Conservation (phyloP, 2,113 vertebrate species). For the Callorhinus ursinus region DNA sequence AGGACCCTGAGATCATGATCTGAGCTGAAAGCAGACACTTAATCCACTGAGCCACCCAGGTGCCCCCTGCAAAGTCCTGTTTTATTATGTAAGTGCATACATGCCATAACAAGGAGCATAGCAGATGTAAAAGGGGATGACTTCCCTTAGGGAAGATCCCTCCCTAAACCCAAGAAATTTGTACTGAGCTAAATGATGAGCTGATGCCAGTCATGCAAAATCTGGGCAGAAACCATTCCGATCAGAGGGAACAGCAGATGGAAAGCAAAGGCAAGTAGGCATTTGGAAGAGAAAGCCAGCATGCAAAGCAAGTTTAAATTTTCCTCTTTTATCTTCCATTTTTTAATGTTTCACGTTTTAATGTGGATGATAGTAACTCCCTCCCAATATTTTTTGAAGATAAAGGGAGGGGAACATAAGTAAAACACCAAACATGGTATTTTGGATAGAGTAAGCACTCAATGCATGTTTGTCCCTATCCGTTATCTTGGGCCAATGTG, state of each 20-base stretch:
- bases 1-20: background rate
- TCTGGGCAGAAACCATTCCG: background rate
- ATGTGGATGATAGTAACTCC: background rate
- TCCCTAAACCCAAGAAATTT: no score
- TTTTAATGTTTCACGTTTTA: background rate
- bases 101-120: background rate
- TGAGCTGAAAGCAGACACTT: background rate
- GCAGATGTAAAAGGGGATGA: background rate
- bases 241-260: no score
- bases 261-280: background rate
- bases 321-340: background rate
- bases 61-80: background rate
- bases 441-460: background rate
- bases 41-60: background rate
- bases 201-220: background rate
- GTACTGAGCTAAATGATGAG: background rate
- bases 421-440: background rate
- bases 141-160: fast-evolving
- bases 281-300: background rate
- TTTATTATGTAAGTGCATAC: background rate
- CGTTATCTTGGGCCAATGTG: background rate
- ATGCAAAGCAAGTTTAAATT: background rate
- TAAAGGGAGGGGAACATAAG: background rate
- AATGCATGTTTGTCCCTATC: fast-evolving
- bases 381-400: background rate